Evolutionary conservation across 2,888 invertebrate genomes (phyloP).

Genomic region (Aphodius granarius): DNA sequence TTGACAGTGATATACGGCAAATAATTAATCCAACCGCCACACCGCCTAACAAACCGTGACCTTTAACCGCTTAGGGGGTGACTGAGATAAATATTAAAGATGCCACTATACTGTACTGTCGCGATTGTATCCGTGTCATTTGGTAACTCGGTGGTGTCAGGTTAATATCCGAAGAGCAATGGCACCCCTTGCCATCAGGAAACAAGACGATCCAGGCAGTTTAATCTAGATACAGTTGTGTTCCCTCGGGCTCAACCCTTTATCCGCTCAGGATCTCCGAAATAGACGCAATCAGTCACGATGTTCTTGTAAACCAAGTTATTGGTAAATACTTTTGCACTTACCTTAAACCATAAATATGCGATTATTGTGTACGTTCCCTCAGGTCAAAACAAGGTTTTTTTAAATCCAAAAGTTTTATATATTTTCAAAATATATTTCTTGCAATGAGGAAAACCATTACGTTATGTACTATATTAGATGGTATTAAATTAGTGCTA

Average conservation of each 20-base stretch:
- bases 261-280: neutral
- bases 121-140: neutral
- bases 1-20: neutral
- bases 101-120: neutral
- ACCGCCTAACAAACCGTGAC: neutral
- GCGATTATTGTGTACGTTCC: too few species aligned
- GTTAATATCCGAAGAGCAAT: neutral
- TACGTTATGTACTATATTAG: too few species aligned
- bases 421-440: too few species aligned
- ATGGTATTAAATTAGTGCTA: neutral
- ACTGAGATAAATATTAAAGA: neutral
- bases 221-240: neutral
- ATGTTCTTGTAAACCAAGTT: too few species aligned
- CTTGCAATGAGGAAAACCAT: too few species aligned
- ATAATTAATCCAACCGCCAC: neutral
- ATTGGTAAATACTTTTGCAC: too few species aligned
- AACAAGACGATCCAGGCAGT: neutral
- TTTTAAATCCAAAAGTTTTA: too few species aligned
- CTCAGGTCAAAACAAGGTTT: too few species aligned
- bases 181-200: neutral
- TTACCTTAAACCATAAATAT: too few species aligned
- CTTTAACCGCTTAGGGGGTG: neutral
- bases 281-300: neutral
- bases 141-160: neutral
- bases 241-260: neutral